These are phyloP conservation scores for Turnix velox DNA, from an alignment of 2,113 vertebrate species.

Conservation along the genomic window DNA sequence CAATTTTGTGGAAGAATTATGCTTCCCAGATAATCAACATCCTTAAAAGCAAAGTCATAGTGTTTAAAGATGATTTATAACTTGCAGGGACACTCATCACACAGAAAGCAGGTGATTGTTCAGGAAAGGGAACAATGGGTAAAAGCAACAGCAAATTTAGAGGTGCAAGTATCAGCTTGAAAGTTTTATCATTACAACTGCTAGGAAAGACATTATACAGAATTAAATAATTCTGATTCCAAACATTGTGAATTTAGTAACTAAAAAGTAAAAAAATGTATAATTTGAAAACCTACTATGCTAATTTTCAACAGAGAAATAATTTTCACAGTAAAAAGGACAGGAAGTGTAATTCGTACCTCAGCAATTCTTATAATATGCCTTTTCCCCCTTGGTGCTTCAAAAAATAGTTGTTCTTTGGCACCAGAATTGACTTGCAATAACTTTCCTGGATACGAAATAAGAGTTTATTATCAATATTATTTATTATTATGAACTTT, in stretches of 20 bases:
- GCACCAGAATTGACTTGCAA: slow-evolving; percentile 96
- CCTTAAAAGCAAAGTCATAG: neutral
- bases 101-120: neutral
- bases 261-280: neutral
- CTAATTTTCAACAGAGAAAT: neutral
- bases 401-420: slow-evolving; percentile 96
- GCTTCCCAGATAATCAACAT: neutral
- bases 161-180: neutral
- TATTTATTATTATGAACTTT: neutral
- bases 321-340: neutral
- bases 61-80: neutral
- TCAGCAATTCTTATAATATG: slow-evolving; percentile 83
- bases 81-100: neutral
- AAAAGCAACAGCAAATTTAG: neutral
- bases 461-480: neutral
- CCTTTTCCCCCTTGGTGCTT: slow-evolving; percentile 91
- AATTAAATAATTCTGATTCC: neutral
- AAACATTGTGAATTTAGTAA: neutral
- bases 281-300: neutral
- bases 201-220: neutral
- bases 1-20: neutral
- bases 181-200: neutral
- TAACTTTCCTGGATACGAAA: slow-evolving; percentile 84
- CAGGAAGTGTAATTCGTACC: slow-evolving; percentile 60
- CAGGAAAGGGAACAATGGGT: neutral